These are phyloP conservation scores for Montipora efflorescens DNA, from an alignment of 64 coral and sea anemone species.

Conservation along the genomic window DNA sequence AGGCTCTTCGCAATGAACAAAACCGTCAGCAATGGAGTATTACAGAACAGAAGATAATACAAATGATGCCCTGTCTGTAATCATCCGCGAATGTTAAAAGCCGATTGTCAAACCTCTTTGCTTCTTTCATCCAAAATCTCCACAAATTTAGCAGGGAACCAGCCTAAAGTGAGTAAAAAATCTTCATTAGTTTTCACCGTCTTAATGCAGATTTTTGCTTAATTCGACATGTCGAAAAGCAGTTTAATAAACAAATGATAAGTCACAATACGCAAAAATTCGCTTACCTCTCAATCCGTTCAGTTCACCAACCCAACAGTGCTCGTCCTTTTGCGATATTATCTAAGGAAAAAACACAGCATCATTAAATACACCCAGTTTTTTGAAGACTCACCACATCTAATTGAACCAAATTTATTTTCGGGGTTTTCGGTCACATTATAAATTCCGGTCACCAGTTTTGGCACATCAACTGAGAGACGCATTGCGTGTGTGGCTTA, in stretches of 20 bases:
- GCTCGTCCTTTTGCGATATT: slow-evolving; percentile 98
- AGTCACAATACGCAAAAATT: background rate
- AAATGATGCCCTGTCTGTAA: background rate
- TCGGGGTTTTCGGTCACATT: too few relatives aligned
- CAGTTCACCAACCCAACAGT: slow-evolving; percentile 98
- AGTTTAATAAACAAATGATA: too few relatives aligned
- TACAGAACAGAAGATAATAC: slow-evolving; percentile 21
- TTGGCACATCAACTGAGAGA: too few relatives aligned
- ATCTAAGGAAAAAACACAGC: slow-evolving; percentile 59
- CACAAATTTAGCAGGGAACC: slow-evolving; percentile 99
- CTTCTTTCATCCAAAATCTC: slow-evolving; percentile 98
- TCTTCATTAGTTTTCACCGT: background rate
- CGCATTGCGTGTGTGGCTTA: too few relatives aligned
- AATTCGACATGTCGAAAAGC: too few relatives aligned
- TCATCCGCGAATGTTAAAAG: too few relatives aligned
- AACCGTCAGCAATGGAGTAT: slow-evolving; percentile 95
- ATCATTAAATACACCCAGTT: background rate
- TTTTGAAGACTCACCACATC: background rate
- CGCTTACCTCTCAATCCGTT: slow-evolving; percentile 89
- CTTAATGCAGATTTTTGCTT: background rate
- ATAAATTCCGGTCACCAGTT: too few relatives aligned
- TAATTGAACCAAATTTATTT: too few relatives aligned
- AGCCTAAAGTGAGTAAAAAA: slow-evolving; percentile 54
- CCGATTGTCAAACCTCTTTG: slow-evolving; percentile 81
- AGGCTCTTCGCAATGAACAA: slow-evolving; percentile 77